Evolutionary conservation across 2,797 vertebrate species (phyloP).

Genomic region (Nasua narica): DNA sequence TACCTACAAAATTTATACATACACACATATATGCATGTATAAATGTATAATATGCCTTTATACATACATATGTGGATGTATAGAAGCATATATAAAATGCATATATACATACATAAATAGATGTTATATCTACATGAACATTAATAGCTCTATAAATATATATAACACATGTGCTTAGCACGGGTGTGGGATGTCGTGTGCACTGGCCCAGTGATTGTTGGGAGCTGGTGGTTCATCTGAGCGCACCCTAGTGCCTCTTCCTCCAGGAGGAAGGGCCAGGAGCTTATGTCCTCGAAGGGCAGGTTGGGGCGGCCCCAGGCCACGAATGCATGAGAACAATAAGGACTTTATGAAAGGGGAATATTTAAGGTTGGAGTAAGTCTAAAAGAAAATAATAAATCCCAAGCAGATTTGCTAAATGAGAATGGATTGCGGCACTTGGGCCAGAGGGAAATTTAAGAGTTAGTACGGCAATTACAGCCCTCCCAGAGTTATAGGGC

Average conservation of each 20-base stretch:
- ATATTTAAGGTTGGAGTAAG: slow-evolving; percentile 56
- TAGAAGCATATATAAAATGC: no score
- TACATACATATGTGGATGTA: neutral
- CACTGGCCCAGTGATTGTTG: neutral
- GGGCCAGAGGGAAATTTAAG: slow-evolving; percentile 62
- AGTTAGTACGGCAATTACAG: slow-evolving; percentile 47
- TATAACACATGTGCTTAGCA: neutral
- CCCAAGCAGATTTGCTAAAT: slow-evolving; percentile 53
- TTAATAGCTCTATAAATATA: no score
- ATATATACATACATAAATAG: neutral
- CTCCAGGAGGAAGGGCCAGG: neutral
- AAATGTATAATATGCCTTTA: no score
- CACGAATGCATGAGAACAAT: neutral
- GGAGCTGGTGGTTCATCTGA: neutral
- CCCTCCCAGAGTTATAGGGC: slow-evolving; percentile 52
- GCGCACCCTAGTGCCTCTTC: neutral
- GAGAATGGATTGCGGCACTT: slow-evolving; percentile 47
- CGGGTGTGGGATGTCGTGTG: neutral
- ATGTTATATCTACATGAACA: neutral
- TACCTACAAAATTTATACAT: neutral
- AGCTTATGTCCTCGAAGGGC: neutral
- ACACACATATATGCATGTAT: no score
- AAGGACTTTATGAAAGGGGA: slow-evolving; percentile 27
- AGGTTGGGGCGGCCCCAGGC: neutral
- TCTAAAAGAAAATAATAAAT: slow-evolving; percentile 65